Conservation (phyloP, 2,797 vertebrate genomes). For the Pipistrellus pipistrellus region DNA sequence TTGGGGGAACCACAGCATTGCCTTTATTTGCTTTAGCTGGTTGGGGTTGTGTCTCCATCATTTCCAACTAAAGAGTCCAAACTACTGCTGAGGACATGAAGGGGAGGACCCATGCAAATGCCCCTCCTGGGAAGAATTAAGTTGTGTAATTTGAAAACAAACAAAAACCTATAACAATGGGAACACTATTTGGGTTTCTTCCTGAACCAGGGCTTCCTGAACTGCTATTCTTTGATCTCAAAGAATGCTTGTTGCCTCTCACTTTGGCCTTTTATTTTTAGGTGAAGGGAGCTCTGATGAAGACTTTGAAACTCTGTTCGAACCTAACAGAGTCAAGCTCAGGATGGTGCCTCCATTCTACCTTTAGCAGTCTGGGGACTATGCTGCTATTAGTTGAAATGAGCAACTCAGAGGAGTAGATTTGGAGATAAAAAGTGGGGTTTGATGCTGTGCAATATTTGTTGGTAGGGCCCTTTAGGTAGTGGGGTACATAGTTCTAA, state of each 20-base stretch:
- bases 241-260: background rate
- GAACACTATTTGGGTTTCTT: background rate
- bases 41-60: background rate
- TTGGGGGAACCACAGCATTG: background rate
- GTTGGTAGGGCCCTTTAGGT: background rate
- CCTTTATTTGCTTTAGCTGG: background rate
- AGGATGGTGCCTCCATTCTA: background rate
- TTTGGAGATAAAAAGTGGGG: background rate
- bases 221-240: background rate
- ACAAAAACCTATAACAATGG: background rate
- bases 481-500: background rate
- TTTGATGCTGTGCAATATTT: background rate
- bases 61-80: background rate
- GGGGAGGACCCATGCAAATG: background rate
- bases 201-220: background rate
- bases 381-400: background rate
- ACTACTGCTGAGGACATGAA: background rate
- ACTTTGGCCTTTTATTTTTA: background rate
- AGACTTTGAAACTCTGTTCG: background rate
- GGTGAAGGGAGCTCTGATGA: background rate
- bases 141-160: background rate
- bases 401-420: background rate
- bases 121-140: background rate
- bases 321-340: background rate
- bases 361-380: background rate